A percentile compares a stretch with the other conserved stretches of the same genome.
Conservation (phyloP, 2,888 invertebrate genomes). For the Halocaridina rubra region DNA sequence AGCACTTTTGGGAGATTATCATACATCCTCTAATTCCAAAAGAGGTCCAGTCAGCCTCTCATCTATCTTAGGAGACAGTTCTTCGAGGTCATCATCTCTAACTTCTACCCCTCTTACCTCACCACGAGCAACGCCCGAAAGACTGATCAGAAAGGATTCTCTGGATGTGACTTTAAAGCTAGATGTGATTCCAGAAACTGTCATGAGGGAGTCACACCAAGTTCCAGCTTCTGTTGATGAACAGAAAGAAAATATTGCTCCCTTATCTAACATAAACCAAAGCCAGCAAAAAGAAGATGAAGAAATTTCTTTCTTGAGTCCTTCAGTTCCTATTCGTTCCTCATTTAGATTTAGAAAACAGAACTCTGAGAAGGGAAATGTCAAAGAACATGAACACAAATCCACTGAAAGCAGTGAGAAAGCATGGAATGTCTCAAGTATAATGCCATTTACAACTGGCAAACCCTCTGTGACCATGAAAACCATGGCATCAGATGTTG, state of each 20-base stretch:
- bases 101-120: slow-evolving; percentile 53
- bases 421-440: not conserved
- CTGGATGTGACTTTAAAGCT: slow-evolving; percentile 23
- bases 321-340: slow-evolving; percentile 15
- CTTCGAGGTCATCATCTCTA: slow-evolving; percentile 43
- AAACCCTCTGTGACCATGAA: slow-evolving; percentile 41
- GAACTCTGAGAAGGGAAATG: slow-evolving; percentile 18
- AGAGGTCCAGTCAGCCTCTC: slow-evolving; percentile 57
- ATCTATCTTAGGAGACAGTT: slow-evolving; percentile 50
- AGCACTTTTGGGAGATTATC: not conserved
- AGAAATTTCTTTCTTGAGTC: not conserved
- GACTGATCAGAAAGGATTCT: slow-evolving; percentile 35
- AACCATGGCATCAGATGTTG: not conserved
- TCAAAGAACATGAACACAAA: not conserved
- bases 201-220: not conserved
- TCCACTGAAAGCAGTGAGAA: not conserved
- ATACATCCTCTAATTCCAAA: not conserved
- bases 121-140: slow-evolving; percentile 50
- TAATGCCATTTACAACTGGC: slow-evolving; percentile 17
- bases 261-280: not conserved
- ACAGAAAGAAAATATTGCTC: slow-evolving; percentile 50
- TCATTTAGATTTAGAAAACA: slow-evolving; percentile 13
- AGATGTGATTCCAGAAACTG: slow-evolving; percentile 28
- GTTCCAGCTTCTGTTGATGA: not conserved
- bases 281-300: not conserved